A percentile compares a stretch with the other conserved stretches of the same genome.
phyloP scores from a whole-genome alignment of 2,888 invertebrate genomes.

The Cheilosia vernalis region DNA sequence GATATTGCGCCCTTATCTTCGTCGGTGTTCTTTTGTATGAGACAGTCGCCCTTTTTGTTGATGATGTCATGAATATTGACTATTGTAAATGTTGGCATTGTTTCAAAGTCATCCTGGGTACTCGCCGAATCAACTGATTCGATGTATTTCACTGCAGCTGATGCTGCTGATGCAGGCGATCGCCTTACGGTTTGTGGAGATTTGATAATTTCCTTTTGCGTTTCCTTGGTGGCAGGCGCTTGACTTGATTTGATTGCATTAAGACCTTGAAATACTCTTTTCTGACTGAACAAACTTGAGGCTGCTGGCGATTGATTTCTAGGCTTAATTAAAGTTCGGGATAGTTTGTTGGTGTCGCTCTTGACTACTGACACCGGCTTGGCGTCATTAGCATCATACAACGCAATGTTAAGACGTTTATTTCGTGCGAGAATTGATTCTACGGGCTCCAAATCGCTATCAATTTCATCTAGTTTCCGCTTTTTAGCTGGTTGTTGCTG shows the following conservation, averaged over 20 bases:
- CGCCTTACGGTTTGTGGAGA: constrained; percentile 25
- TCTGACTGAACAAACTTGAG: constrained; percentile 29
- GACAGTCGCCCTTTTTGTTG: constrained; percentile 81
- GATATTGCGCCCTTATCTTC: constrained; percentile 56
- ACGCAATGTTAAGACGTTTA: constrained; percentile 75
- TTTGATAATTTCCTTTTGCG: constrained; percentile 14
- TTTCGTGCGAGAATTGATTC: constrained; percentile 75
- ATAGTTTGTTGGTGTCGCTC: not conserved
- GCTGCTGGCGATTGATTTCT: constrained; percentile 47
- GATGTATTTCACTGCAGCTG: constrained; percentile 44
- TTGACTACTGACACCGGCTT: constrained; percentile 30
- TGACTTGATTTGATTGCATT: constrained; percentile 21
- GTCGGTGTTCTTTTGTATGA: constrained; percentile 75
- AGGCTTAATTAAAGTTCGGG: not conserved
- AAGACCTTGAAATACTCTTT: constrained; percentile 18
- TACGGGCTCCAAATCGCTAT: constrained; percentile 33
- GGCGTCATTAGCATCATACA: constrained; percentile 73
- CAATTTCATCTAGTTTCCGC: constrained; percentile 45
- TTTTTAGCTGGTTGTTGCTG: constrained; percentile 33
- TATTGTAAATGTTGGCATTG: constrained; percentile 83
- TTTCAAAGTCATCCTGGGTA: constrained; percentile 80
- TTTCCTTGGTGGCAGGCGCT: constrained; percentile 32
- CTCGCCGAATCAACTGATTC: constrained; percentile 71
- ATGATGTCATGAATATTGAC: constrained; percentile 83
- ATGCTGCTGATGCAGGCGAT: constrained; percentile 30